Evolutionary conservation across 2,888 invertebrate species (phyloP), one percentile per base, ranked within the genome.

Genomic region (Amorpha juglandis): DNA sequence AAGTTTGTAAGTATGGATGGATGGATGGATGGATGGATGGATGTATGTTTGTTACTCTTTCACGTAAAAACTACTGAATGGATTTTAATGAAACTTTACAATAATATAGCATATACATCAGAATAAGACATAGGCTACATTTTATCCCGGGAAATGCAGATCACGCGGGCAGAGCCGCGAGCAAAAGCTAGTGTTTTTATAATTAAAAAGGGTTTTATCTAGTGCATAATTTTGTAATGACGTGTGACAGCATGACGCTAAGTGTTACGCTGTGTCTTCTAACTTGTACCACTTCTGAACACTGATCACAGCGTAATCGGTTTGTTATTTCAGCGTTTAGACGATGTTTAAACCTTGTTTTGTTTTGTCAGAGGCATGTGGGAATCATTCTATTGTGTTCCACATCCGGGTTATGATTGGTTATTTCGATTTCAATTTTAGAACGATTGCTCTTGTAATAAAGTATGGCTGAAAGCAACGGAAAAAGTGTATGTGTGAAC

Each of bases 311-410:
- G 89, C 85, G 91, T 91, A 91, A 91, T 91, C 89, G 86, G 82
- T 87, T 87, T 92, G 90, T 92, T 92, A 89, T 92, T 93, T 90
- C 91, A 92, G 91, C 85, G 90, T 89, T 91, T 89, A 91, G 90
- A 82, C 82, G 87, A 84, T 87, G 88, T 89, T 90, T 84, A 87
- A 90, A 83, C 89, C 83, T 84, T 87, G 90, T 90, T 89, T 89
- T 90, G 91, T 91, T 92, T 90, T 87, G 87, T 90, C 86, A 83
- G 84, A 87, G 88, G 90, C 92, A 92, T 92, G 91, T 92, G 92
- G 92, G 92, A 92, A 92, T 92, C 91, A 92, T 91, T 91, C 87
- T 87, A 91, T 92, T 92, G 92, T 91, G 82, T 85, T 88, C 82
- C 77, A 87, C 89, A 89, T 92, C 92, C 92, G 90, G 89, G 87